Base-by-base conservation (phyloP, 1,140 invertebrate species). In the Bombus superbus region DNA sequence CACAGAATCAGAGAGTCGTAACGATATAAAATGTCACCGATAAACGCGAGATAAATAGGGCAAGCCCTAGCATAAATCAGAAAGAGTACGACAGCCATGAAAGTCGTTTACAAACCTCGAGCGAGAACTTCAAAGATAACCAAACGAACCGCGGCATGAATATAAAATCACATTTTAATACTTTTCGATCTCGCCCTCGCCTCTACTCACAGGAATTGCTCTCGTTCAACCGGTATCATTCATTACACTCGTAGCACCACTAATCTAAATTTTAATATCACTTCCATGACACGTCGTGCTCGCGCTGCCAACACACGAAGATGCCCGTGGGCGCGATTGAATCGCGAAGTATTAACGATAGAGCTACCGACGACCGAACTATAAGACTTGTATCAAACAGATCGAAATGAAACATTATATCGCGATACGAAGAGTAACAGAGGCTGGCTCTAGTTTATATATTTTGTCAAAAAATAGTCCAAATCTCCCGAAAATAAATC, bases 261-360 rank as follows among this genome's bases (percentile, higher is more conserved):
- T 40, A 59, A 76, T 76, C 47, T 38, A 47, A 75, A 75, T 75
- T 75, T 75, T 57, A 75, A 75, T 57, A 22, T 38, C 32, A 38
- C 32, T 1, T 75, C 32, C 9, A 47, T 25, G 47, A 75, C 18
- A 47, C 40, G 40, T 25, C 10, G 71, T 40, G 38, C 25, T 72
- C 28, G 28, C 40, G 0, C 42, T 28, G 3, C 71, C 13, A 72
- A 42, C 38, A n/a, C 38, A 22, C 15, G 32, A 72, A 32, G 28
- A 32, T 84, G 18, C 35, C 15, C 59, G n/a, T 47, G 32, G 69
- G 40, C 40, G 42, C 32, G 44, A 71, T 71, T 42, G 44, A 53
- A 35, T 28, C 25, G 25, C 40, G 13, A 53, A 22, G 18, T 53
- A 53, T 53, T 53, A 53, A 53, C 13, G 22, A 18, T 2, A 53